Evolutionary conservation across 1,140 invertebrate species (phyloP).

Genomic region (Papilio dardanus): DNA sequence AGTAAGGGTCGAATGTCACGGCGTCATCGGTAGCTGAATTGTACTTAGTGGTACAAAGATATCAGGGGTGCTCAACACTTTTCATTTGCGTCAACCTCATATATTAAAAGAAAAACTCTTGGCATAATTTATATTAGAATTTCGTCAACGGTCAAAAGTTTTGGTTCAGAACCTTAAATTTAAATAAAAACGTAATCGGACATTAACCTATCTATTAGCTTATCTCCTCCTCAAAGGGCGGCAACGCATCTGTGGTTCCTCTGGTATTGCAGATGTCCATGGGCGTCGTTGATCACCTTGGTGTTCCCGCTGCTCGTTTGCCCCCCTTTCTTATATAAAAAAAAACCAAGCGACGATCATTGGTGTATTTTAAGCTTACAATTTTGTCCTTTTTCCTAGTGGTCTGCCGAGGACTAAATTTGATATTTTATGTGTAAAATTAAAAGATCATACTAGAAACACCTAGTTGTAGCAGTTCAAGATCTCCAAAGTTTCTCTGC

Average conservation of each 20-base stretch:
- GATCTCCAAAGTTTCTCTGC: conserved; percentile 37
- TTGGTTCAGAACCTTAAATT: background rate
- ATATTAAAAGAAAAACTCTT: background rate
- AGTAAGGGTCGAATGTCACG: conserved; percentile 61
- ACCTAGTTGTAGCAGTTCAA: background rate
- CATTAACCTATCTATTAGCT: too few species aligned
- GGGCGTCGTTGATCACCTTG: too few species aligned
- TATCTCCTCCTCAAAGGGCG: too few species aligned
- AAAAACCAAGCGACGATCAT: too few species aligned
- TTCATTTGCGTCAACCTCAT: background rate
- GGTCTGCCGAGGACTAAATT: background rate
- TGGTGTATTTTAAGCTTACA: too few species aligned
- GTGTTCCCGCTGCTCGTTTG: too few species aligned
- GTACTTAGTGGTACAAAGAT: conserved; percentile 54
- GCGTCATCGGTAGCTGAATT: conserved; percentile 54
- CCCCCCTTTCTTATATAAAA: too few species aligned
- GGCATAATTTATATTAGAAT: background rate
- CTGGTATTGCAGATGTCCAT: too few species aligned
- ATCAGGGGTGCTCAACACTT: conserved; percentile 51
- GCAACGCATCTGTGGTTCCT: too few species aligned
- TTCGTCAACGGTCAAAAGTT: background rate
- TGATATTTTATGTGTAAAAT: background rate
- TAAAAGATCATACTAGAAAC: background rate
- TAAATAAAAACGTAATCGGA: too few species aligned
- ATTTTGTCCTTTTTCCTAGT: background rate